A percentile compares a stretch with the other conserved stretches of the same genome.
These are phyloP conservation scores for Papilio glaucus DNA, from an alignment of 1,140 invertebrate species.

Conservation along the genomic window DNA sequence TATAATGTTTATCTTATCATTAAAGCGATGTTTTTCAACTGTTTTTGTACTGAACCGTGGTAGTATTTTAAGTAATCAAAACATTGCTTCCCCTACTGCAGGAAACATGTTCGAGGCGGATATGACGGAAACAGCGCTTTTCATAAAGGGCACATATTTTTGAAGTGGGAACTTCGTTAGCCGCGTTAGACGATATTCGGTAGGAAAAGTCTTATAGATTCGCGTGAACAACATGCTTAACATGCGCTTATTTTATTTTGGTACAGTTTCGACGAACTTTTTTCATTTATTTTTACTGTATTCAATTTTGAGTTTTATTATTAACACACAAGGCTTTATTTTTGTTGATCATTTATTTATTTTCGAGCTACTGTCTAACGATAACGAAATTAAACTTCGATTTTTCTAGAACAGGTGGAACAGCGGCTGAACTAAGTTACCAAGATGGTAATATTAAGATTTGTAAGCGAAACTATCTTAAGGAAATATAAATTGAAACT, in stretches of 20 bases:
- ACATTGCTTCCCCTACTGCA: constrained; percentile 13
- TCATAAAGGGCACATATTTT: not conserved
- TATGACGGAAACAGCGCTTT: constrained; percentile 42
- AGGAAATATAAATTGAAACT: too few relatives aligned
- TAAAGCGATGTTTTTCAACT: not conserved
- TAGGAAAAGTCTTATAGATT: too few relatives aligned
- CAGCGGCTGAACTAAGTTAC: not conserved
- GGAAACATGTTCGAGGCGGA: constrained; percentile 37
- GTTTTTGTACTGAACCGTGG: constrained; percentile 11
- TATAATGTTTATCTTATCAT: not conserved
- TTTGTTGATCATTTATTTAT: too few relatives aligned
- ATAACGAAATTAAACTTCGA: not conserved
- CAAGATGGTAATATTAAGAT: not conserved
- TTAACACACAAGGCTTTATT: too few relatives aligned
- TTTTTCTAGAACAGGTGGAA: not conserved
- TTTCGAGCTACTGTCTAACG: too few relatives aligned
- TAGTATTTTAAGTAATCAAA: constrained; percentile 14
- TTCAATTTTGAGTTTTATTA: too few relatives aligned
- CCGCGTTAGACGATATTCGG: too few relatives aligned
- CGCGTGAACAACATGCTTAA: too few relatives aligned
- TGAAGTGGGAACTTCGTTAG: too few relatives aligned
- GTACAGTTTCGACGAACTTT: too few relatives aligned
- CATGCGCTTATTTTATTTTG: too few relatives aligned
- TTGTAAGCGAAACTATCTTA: not conserved
- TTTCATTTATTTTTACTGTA: too few relatives aligned